Evolutionary conservation across 23 tunicate species (phyloP).

Genomic region (Trididemnum nubilum): DNA sequence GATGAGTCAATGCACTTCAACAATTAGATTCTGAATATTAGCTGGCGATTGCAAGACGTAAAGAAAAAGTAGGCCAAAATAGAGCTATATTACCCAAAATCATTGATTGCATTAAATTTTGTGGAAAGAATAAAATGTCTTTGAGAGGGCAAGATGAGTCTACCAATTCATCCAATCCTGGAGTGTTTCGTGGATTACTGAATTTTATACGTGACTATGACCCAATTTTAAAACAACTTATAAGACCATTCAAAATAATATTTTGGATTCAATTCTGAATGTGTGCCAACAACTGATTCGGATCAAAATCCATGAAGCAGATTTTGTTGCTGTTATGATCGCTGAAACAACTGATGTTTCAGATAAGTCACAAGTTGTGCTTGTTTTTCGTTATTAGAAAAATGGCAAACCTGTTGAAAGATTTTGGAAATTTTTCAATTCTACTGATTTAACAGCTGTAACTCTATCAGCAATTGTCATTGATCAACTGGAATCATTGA

Average conservation of each 20-base stretch:
- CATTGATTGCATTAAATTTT: constrained; percentile 1
- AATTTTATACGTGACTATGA: not conserved
- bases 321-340: constrained; percentile 13
- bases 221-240: not conserved
- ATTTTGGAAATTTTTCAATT: constrained; percentile 33
- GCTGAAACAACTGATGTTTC: constrained; percentile 33
- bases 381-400: not conserved
- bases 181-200: not conserved
- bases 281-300: not conserved
- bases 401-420: constrained; percentile 14
- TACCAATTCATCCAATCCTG: not conserved
- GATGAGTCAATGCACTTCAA: not conserved
- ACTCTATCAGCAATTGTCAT: not conserved
- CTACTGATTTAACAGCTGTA: not conserved
- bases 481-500: not conserved
- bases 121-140: not conserved
- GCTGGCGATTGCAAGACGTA: not conserved
- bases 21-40: not conserved
- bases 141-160: constrained; percentile 9
- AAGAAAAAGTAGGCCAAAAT: not conserved
- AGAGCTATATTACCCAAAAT: constrained; percentile 4
- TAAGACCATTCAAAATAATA: constrained; percentile 20
- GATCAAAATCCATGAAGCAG: not conserved
- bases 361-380: not conserved
- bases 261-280: not conserved